These are phyloP conservation scores for Pionites leucogaster DNA, from an alignment of 2,113 vertebrate species.

Conservation along the genomic window DNA sequence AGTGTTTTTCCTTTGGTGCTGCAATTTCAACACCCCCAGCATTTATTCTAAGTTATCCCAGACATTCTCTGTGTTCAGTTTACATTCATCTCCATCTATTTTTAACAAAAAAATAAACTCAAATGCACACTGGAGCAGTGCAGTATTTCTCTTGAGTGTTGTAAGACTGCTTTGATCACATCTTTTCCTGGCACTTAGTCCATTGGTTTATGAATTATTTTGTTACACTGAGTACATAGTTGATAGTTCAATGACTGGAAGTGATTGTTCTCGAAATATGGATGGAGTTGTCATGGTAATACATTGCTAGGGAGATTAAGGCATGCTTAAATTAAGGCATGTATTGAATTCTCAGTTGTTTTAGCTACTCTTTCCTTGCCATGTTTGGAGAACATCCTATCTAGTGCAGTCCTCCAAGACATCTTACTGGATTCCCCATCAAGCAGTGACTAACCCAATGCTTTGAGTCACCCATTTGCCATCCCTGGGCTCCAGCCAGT, in stretches of 20 bases:
- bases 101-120: conserved; percentile 43
- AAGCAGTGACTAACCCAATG: not conserved
- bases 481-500: not conserved
- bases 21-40: not conserved
- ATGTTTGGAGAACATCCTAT: conserved; percentile 63
- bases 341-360: conserved; percentile 28
- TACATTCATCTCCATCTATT: conserved; percentile 38
- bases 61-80: not conserved
- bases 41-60: conserved; percentile 1
- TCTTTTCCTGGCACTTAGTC: conserved; percentile 57
- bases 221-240: conserved; percentile 32
- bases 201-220: conserved; percentile 53
- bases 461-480: conserved; percentile 27
- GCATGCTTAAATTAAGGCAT: conserved; percentile 40
- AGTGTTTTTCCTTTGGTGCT: not conserved
- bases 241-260: conserved; percentile 61
- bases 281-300: conserved; percentile 55
- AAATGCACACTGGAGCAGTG: not conserved
- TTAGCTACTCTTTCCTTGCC: conserved; percentile 50
- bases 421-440: not conserved
- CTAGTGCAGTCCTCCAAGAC: not conserved
- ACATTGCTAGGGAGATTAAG: conserved; percentile 36
- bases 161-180: conserved; percentile 7
- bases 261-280: conserved; percentile 50
- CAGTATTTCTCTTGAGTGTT: conserved; percentile 32